A percentile compares a stretch with the other conserved stretches of the same genome.
These are phyloP conservation scores for Bradypus variegatus DNA, from an alignment of 2,797 vertebrate species.

Conservation along the genomic window DNA sequence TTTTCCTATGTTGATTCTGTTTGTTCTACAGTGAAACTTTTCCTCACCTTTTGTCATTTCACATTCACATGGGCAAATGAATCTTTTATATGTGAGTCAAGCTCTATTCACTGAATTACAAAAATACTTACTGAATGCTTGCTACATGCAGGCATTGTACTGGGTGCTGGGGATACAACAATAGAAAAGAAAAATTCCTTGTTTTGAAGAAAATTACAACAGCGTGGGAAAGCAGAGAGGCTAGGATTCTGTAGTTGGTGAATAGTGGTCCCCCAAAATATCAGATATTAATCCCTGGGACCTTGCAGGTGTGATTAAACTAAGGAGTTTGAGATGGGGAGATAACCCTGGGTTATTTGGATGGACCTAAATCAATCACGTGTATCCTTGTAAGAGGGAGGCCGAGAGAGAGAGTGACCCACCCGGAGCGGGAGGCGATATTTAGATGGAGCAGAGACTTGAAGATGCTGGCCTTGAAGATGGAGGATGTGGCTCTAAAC, in stretches of 20 bases:
- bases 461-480: background rate
- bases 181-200: background rate
- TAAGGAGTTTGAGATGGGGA: background rate
- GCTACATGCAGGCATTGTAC: background rate
- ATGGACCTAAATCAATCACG: background rate
- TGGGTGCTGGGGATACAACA: background rate
- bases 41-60: background rate
- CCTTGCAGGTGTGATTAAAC: background rate
- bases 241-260: background rate
- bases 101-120: background rate
- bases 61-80: background rate
- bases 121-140: background rate
- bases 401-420: too few relatives aligned
- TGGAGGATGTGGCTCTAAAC: background rate
- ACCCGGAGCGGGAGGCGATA: background rate
- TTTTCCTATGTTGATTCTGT: background rate
- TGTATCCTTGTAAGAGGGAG: background rate
- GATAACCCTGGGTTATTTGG: background rate
- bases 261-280: background rate
- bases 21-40: background rate
- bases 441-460: background rate
- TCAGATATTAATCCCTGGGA: background rate
- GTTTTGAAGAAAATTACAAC: background rate
- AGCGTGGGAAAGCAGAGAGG: background rate
- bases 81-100: background rate